These are phyloP conservation scores for Cossypha polioptera DNA, from an alignment of 2,797 vertebrate genomes.

Conservation along the genomic window DNA sequence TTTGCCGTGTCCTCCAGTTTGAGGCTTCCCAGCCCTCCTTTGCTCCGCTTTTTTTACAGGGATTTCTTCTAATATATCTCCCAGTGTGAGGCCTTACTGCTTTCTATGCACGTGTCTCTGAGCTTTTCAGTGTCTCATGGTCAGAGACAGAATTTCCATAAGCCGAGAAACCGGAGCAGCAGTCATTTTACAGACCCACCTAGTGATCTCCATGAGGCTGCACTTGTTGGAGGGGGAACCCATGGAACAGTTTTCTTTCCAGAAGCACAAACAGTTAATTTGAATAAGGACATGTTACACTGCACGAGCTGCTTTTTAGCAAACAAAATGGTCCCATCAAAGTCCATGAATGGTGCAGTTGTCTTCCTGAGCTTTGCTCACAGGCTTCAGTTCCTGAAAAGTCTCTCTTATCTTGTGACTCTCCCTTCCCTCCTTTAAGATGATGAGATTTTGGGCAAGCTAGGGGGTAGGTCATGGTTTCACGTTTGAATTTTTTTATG, in stretches of 20 bases:
- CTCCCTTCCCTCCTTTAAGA: neutral
- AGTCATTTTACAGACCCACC: neutral
- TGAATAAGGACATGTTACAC: neutral
- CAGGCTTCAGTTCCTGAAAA: neutral
- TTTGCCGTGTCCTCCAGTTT: neutral
- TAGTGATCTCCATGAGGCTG: neutral
- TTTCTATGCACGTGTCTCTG: neutral
- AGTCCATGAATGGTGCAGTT: neutral
- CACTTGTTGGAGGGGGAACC: neutral
- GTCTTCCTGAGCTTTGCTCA: neutral
- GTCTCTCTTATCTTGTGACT: neutral
- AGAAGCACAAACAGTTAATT: neutral
- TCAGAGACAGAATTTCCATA: conserved; percentile 7
- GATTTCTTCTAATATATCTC: neutral
- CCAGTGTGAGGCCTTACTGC: too few relatives aligned
- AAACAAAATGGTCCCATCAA: neutral
- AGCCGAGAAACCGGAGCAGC: neutral
- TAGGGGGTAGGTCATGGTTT: neutral
- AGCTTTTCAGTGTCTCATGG: neutral
- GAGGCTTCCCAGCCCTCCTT: neutral
- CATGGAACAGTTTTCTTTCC: neutral
- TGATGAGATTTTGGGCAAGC: neutral
- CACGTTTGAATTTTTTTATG: accelerated
- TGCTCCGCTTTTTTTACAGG: accelerated
- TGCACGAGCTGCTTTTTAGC: neutral